phyloP scores from a whole-genome alignment of 2,113 vertebrate species.

The Natator depressus region DNA sequence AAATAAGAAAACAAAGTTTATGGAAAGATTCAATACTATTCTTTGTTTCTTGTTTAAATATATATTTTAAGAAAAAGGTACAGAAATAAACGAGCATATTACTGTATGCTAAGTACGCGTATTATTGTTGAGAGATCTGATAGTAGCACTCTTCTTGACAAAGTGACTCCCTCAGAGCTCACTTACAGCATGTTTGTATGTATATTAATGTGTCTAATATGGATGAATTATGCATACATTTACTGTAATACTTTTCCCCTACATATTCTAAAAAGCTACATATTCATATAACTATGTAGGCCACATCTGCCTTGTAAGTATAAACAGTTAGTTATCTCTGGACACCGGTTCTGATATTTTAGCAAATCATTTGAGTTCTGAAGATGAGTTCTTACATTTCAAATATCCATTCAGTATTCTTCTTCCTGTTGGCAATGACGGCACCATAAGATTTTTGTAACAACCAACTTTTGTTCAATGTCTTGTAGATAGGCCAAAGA shows the following conservation, averaged over 20 bases:
- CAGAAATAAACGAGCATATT: conserved; percentile 81
- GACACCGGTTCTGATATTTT: not conserved
- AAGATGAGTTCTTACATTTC: not conserved
- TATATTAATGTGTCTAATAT: conserved; percentile 67
- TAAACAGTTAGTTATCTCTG: conserved; percentile 18
- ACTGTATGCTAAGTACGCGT: conserved; percentile 73
- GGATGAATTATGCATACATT: conserved; percentile 70
- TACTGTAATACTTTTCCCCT: conserved; percentile 64
- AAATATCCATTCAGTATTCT: not conserved
- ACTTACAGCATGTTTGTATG: conserved; percentile 64
- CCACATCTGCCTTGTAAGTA: conserved; percentile 50
- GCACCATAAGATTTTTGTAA: conserved; percentile 56
- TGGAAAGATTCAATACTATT: conserved; percentile 83
- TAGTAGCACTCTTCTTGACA: conserved; percentile 16
- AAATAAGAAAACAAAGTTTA: conserved; percentile 86
- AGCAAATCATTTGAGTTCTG: not conserved
- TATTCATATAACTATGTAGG: conserved; percentile 8
- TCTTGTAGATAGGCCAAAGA: conserved; percentile 72
- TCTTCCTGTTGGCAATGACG: conserved; percentile 33
- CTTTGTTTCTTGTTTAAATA: conserved; percentile 84
- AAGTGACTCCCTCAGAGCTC: conserved; percentile 32
- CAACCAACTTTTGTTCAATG: conserved; percentile 4
- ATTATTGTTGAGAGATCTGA: conserved; percentile 36
- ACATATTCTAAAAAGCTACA: conserved; percentile 42
- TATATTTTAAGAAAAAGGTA: conserved; percentile 86